Evolutionary conservation across 1,140 invertebrate species (phyloP), one percentile per base, ranked within the genome.

Genomic region (Harlomillsia oculata): DNA sequence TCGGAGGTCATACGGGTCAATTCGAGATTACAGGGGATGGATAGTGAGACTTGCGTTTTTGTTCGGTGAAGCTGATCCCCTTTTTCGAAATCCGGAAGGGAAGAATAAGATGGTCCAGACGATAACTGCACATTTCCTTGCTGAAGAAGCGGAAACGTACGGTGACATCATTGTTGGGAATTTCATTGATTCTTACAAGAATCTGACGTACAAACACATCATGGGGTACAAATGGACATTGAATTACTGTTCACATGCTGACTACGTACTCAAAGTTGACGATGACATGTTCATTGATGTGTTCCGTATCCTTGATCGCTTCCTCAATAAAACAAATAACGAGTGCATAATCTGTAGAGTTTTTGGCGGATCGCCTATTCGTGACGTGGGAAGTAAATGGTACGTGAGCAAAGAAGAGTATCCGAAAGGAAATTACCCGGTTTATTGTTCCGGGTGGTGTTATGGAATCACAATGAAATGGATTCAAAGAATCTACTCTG

Each of bases 71-170:
- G 67, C 67, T 20, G 54, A 53, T 14, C 13, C 32, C 29, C n/a
- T n/a, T n/a, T n/a, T n/a, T n/a, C n/a, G n/a, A n/a, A n/a, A n/a
- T n/a, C n/a, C n/a, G n/a, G n/a, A n/a, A n/a, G n/a, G n/a, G n/a
- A n/a, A n/a, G n/a, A n/a, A n/a, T n/a, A n/a, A n/a, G n/a, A n/a
- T n/a, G n/a, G n/a, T n/a, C n/a, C n/a, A n/a, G n/a, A n/a, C n/a
- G n/a, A n/a, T n/a, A n/a, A 61, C 16, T 16, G 56, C 8, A 36
- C 3, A 53, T 29, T 26, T 70, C 59, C 72, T 89, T 23, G 72
- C 80, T 59, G 65, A 72, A 44, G 89, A 94, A 72, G 74, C 78
- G 61, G 65, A 68, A 1, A 75, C 79, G 46, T 78, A 80, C 69
- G 77, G 56, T 3, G 56, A 65, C 26, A 65, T 75, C 21, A 51